Evolutionary conservation across 1,140 invertebrate genomes (phyloP).

Genomic region (Drosophila ogumai): DNA sequence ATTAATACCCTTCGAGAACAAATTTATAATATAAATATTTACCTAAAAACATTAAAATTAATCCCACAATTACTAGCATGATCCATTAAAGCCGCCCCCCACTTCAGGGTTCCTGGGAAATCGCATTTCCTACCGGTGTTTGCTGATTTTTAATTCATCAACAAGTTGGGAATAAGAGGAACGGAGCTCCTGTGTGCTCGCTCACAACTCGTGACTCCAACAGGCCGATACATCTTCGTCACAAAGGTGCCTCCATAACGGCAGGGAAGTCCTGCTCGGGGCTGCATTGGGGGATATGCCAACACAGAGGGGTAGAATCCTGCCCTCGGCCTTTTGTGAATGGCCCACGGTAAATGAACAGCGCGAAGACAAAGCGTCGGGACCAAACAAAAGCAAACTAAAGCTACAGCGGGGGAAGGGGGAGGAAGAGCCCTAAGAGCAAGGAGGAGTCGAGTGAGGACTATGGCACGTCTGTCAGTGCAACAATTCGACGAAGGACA

Average conservation of each 20-base stretch:
- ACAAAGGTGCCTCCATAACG: conserved; percentile 53
- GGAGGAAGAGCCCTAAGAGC: conserved; percentile 7
- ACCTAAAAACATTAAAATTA: conserved; percentile 23
- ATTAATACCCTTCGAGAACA: not conserved
- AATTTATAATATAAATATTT: too few relatives aligned
- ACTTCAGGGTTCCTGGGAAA: conserved; percentile 16
- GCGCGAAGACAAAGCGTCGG: conserved; percentile 63
- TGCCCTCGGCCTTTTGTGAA: conserved; percentile 49
- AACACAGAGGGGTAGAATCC: conserved; percentile 26
- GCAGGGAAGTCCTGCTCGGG: not conserved
- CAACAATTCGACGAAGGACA: conserved; percentile 74
- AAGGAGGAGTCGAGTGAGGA: conserved; percentile 5
- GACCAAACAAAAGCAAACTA: conserved; percentile 64
- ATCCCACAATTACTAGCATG: conserved; percentile 41
- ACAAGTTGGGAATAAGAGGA: conserved; percentile 24
- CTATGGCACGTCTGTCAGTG: conserved; percentile 49
- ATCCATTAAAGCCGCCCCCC: conserved; percentile 39
- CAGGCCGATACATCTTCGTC: conserved; percentile 70
- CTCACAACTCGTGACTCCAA: conserved; percentile 8
- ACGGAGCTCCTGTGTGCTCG: conserved; percentile 9
- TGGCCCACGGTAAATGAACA: conserved; percentile 67
- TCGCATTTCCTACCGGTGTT: conserved; percentile 42
- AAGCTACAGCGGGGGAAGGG: conserved; percentile 15
- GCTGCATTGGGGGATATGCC: conserved; percentile 31
- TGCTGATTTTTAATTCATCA: conserved; percentile 77